These are phyloP conservation scores for Pherbina coryleti DNA, from an alignment of 2,888 invertebrate genomes.

Conservation along the genomic window DNA sequence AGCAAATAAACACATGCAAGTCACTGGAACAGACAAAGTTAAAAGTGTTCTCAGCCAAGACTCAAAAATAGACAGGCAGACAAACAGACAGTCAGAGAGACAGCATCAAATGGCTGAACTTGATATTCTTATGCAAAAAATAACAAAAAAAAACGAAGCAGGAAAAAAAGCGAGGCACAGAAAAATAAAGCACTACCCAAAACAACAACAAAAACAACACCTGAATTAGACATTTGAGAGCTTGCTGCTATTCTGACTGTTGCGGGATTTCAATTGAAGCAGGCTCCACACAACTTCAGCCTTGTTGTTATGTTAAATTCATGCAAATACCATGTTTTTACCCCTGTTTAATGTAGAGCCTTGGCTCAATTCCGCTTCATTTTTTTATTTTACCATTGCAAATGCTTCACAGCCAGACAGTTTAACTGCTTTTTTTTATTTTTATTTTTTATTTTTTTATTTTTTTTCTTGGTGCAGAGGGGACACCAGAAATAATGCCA, in stretches of 20 bases:
- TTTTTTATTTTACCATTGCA: too few relatives aligned
- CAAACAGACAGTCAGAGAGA: constrained; percentile 29
- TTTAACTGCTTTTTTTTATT: neutral
- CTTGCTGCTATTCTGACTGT: neutral
- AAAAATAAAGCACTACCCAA: neutral
- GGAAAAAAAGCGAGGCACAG: neutral
- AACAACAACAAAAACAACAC: neutral
- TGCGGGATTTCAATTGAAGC: neutral
- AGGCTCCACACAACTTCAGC: neutral
- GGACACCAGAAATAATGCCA: neutral
- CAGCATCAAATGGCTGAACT: constrained; percentile 36
- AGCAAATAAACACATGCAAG: neutral
- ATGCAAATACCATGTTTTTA: constrained; percentile 4
- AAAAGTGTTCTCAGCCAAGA: constrained; percentile 8
- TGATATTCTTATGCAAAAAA: constrained; percentile 37
- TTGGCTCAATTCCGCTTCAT: too few relatives aligned
- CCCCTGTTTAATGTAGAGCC: too few relatives aligned
- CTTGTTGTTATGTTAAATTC: constrained; percentile 16
- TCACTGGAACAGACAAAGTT: neutral
- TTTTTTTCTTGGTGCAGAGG: neutral
- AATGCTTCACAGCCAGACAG: neutral
- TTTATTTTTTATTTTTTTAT: too few relatives aligned
- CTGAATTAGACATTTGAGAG: constrained; percentile 40
- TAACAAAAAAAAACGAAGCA: neutral
- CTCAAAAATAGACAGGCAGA: constrained; percentile 11